These are phyloP conservation scores for Limnephilus rhombicus DNA, from an alignment of 2,888 invertebrate species.

Conservation along the genomic window DNA sequence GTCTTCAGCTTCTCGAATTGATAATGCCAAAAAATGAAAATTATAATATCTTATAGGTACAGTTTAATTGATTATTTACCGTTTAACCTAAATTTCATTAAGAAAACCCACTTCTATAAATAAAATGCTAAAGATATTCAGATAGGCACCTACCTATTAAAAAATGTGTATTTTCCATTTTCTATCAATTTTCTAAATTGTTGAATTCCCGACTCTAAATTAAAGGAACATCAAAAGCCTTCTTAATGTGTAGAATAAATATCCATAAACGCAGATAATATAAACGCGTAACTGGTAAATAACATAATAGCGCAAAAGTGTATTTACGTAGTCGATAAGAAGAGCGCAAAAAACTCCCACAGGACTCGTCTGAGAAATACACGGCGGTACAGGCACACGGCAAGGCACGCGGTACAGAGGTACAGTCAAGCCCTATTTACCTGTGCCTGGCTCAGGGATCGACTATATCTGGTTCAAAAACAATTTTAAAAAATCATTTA, in stretches of 20 bases:
- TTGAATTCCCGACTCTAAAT: neutral
- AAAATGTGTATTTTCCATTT: neutral
- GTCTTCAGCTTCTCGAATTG: no score
- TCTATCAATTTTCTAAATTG: neutral
- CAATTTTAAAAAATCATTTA: neutral
- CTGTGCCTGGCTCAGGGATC: neutral
- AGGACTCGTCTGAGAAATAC: constrained; percentile 62
- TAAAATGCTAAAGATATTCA: no score
- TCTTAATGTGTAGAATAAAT: constrained; percentile 43
- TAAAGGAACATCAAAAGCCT: constrained; percentile 29
- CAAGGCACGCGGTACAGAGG: constrained; percentile 19
- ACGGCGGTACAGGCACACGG: constrained; percentile 42
- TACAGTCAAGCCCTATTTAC: neutral
- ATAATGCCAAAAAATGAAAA: no score
- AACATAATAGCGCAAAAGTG: constrained; percentile 63
- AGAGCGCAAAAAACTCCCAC: constrained; percentile 64
- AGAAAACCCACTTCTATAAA: no score
- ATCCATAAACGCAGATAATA: constrained; percentile 47
- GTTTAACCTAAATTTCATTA: no score
- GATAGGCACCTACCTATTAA: no score
- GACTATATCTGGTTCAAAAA: neutral
- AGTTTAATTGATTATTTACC: no score
- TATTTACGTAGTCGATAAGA: constrained; percentile 66
- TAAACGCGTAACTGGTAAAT: constrained; percentile 61
- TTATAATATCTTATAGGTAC: no score